Evolutionary conservation across 2,797 vertebrate genomes (phyloP).

Genomic region (Amblyopsis hoosieri): DNA sequence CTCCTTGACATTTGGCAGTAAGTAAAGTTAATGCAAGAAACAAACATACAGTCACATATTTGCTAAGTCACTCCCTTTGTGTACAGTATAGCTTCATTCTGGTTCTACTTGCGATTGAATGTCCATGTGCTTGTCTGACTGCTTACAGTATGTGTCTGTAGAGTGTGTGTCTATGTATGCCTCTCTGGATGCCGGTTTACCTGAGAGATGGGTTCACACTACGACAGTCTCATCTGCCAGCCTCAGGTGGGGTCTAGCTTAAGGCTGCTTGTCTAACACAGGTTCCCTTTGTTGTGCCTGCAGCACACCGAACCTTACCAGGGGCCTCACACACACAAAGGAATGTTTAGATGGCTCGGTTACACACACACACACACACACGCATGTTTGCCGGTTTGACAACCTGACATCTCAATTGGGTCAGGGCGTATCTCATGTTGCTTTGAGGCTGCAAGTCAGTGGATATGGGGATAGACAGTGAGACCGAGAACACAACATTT

Average conservation of each 20-base stretch:
- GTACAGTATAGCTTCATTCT: no score
- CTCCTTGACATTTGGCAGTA: neutral
- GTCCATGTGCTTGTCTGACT: no score
- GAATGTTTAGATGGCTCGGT: slow-evolving; percentile 72
- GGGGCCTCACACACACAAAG: slow-evolving; percentile 68
- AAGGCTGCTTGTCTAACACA: slow-evolving; percentile 67
- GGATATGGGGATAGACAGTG: slow-evolving; percentile 26
- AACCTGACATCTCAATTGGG: slow-evolving; percentile 62
- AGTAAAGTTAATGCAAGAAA: neutral
- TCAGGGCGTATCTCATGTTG: slow-evolving; percentile 43
- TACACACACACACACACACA: slow-evolving; percentile 36
- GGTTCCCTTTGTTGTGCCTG: slow-evolving; percentile 74
- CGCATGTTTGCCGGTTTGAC: slow-evolving; percentile 30
- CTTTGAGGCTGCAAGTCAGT: slow-evolving; percentile 22
- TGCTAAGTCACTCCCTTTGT: no score
- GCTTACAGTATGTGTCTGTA: no score
- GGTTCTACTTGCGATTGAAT: no score
- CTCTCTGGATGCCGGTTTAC: no score
- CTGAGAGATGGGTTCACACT: no score
- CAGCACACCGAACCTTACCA: slow-evolving; percentile 65
- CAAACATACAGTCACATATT: no score
- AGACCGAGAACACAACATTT: neutral
- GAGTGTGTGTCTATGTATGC: no score
- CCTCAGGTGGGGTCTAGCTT: slow-evolving; percentile 47
- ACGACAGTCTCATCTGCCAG: no score